Conservation (phyloP, 2,888 invertebrate species). For the Alsophila aescularia region DNA sequence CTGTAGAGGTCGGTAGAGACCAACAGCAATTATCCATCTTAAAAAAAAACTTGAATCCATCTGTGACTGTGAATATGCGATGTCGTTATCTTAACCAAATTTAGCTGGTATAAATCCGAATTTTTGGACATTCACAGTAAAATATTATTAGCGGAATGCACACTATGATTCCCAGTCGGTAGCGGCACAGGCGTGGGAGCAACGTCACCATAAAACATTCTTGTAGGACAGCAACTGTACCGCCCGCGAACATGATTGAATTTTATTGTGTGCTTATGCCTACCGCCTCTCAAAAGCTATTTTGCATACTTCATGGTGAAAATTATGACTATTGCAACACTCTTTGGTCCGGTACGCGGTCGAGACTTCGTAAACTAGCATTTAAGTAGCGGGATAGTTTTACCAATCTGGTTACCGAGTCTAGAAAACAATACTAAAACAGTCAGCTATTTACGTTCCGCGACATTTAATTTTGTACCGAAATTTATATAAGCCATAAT, state of each 20-base stretch:
- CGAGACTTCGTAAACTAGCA: constrained; percentile 13
- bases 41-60: too few relatives aligned
- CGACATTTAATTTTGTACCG: constrained; percentile 23
- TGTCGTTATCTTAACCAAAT: too few relatives aligned
- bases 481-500: constrained; percentile 17
- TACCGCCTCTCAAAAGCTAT: constrained; percentile 51
- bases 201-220: constrained; percentile 77
- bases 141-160: constrained; percentile 48
- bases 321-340: constrained; percentile 40
- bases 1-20: too few relatives aligned
- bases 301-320: constrained; percentile 44
- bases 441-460: constrained; percentile 4
- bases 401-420: constrained; percentile 4
- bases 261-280: constrained; percentile 73
- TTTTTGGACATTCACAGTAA: too few relatives aligned
- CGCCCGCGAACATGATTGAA: constrained; percentile 75
- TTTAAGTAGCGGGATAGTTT: constrained; percentile 17
- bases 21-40: too few relatives aligned
- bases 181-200: constrained; percentile 78
- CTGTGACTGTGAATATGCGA: too few relatives aligned
- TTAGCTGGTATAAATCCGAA: too few relatives aligned
- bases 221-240: constrained; percentile 60
- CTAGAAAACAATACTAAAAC: constrained; percentile 18
- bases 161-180: constrained; percentile 51
- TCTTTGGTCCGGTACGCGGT: constrained; percentile 22